A percentile compares a stretch with the other conserved stretches of the same genome.
phyloP scores from a whole-genome alignment of 1,140 invertebrate species.

The Cecropterus lyciades region DNA sequence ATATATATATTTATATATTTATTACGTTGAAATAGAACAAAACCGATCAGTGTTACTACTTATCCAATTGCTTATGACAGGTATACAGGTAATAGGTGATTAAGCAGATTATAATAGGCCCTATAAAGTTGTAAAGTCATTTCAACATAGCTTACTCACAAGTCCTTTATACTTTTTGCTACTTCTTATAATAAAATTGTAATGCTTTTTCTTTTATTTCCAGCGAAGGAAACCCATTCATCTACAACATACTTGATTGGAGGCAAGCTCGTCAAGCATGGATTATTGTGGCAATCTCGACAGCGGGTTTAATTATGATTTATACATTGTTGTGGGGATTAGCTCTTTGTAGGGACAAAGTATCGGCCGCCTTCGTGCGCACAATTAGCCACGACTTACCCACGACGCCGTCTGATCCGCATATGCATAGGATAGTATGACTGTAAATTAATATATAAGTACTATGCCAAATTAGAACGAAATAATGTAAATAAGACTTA shows the following conservation, averaged over 20 bases:
- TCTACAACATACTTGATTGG: conserved; percentile 90
- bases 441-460: background rate
- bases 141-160: too few species aligned
- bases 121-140: too few species aligned
- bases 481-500: conserved; percentile 7
- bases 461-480: conserved; percentile 9
- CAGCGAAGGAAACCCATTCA: conserved; percentile 86
- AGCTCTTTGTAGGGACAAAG: conserved; percentile 57
- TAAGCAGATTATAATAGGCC: too few species aligned
- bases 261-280: conserved; percentile 74
- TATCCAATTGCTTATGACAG: too few species aligned
- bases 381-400: conserved; percentile 64
- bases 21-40: too few species aligned
- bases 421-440: conserved; percentile 45
- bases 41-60: too few species aligned
- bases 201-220: conserved; percentile 60
- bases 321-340: conserved; percentile 56
- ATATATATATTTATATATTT: too few species aligned
- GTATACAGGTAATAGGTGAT: too few species aligned
- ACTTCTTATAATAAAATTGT: too few species aligned
- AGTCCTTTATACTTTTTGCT: too few species aligned
- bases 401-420: conserved; percentile 51
- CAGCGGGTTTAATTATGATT: conserved; percentile 79
- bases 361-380: conserved; percentile 53
- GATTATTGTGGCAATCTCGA: conserved; percentile 80